Evolutionary conservation across 2,888 invertebrate species (phyloP).

Genomic region (Exephanes ischioxanthus): DNA sequence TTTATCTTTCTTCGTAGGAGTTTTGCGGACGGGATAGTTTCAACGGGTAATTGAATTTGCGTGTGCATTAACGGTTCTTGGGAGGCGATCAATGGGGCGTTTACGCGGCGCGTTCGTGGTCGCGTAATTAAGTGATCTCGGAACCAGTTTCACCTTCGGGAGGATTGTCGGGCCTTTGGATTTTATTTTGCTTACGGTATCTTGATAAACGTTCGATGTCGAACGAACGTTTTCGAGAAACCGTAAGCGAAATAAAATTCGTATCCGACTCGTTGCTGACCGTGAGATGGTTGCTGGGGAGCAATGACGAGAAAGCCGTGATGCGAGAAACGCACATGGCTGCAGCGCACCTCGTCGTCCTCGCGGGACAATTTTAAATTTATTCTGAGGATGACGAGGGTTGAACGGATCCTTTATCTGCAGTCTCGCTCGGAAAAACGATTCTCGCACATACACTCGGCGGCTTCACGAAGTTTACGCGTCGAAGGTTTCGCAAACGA

Average conservation of each 20-base stretch:
- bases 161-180: background rate
- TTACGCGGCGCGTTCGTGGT: background rate
- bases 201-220: background rate
- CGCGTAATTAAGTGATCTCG: background rate
- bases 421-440: slow-evolving; percentile 12
- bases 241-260: background rate
- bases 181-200: background rate
- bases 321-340: background rate
- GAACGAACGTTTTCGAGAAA: background rate
- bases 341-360: background rate
- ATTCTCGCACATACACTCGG: slow-evolving; percentile 33
- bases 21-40: background rate
- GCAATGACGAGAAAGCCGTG: background rate
- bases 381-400: slow-evolving; percentile 64
- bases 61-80: background rate
- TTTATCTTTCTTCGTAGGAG: background rate
- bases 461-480: slow-evolving; percentile 46
- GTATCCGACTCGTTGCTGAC: background rate
- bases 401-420: slow-evolving; percentile 60
- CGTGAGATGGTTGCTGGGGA: background rate
- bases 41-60: slow-evolving; percentile 14
- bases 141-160: background rate
- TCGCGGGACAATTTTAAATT: background rate
- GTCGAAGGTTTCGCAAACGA: slow-evolving; percentile 48
- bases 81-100: background rate